Base-by-base conservation (phyloP, 2,113 vertebrate species). In the Dascyllus trimaculatus region DNA sequence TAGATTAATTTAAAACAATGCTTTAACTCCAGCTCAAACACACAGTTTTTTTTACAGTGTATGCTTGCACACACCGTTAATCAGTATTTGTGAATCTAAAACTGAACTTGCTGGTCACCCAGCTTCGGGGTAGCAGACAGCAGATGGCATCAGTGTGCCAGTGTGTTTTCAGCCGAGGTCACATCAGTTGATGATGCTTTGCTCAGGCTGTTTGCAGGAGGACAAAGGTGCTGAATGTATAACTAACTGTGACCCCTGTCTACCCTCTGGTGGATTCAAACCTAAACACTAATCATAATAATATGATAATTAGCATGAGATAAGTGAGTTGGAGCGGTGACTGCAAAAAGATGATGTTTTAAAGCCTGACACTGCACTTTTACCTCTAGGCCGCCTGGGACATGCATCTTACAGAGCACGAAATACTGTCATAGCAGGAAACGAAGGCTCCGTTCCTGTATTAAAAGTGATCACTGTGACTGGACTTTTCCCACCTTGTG, bases 61-160 rank as follows among this genome's bases (percentile, higher is more conserved):
- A 5, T 7, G 3, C 25, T 5, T 25, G 57, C 21, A 21, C 4
- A 65, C 4, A n/a, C n/a, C 72, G 4, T 58, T 71, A 11, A 46
- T 75, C 1, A 59, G 25, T 52, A 22, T 29, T n/a, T 63, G 11
- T 54, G 4, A 63, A 66, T 1, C 18, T 25, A 24, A 45, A 71
- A 54, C 32, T 11, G 11, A 18, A 11, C 5, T 11, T 67, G 48
- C 18, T 56, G 22, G 6, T 26, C 13, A 59, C 18, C 11, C 24
- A 51, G 21, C 35, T 68, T 21, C 5, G 2, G 17, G 14, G 17
- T 26, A 59, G n/a, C 24, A 24, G 75, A 76, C 92, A 92, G 81
- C 78, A 93, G 92, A 73, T 93, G 94, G 92, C 88, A 88, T 85
- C 82, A 86, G 68, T 69, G 88, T 49, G 72, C 82, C 61, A 58